Evolutionary conservation across 2,888 invertebrate species (phyloP), one percentile per base, ranked within the genome.

Genomic region (Drosophila prostipennis): DNA sequence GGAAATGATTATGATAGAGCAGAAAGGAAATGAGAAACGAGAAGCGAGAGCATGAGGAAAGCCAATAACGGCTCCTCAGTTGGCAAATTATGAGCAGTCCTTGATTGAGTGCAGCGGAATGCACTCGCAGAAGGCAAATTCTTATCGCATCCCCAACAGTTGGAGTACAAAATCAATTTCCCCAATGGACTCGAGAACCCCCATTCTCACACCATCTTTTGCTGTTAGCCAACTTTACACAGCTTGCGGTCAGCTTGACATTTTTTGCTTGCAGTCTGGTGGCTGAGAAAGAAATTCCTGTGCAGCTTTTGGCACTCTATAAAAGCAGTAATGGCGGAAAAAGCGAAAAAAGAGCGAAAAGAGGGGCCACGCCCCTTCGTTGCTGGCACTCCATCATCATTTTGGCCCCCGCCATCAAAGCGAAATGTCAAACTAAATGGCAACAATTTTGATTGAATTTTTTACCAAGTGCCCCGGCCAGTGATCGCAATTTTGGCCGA

Each of bases 401-500:
- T 88, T 86, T 83, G 52, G 54, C 26, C 67, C 43, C 51, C 49
- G 54, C 79, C 85, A 88, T 81, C 89, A 79, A 79, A 88, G 86
- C 76, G 87, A 84, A 84, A 84, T 84, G 87, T 88, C 84, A 84
- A 84, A 79, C 84, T 87, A 87, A 84, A 87, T 87, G 87, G 89
- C 89, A 88, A 88, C 87, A 88, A 84, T 89, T 88, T 88, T 84
- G 87, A 84, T 84, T 84, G 89, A 84, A 88, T 76, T 72, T 88
- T 80, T 80, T 70, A 52, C 55, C 65, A 43, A 52, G 45, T 64
- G 54, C 61, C 51, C 59, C 23, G 42, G 23, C n/a, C 56, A 39
- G 16, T 16, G 32, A 46, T 69, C 36, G 39, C 43, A 65, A 58
- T 72, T 72, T 49, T 40, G 65, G 55, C 34, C 58, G 72, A 64